Evolutionary conservation across 2,113 vertebrate genomes (phyloP).

Genomic region (Thunnus thynnus): DNA sequence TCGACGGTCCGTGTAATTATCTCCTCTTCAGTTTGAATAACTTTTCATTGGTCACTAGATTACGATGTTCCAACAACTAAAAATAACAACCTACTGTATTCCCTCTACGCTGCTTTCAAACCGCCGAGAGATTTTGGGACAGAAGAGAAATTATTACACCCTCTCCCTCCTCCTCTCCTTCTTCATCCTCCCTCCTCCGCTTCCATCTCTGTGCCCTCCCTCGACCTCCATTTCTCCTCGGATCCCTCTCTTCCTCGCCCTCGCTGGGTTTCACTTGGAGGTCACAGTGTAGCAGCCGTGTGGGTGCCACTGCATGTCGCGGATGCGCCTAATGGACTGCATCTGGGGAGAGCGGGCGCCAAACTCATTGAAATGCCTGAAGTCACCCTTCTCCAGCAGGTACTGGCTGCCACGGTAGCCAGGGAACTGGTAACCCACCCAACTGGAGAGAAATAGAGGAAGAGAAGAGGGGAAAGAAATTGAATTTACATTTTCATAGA

Average conservation of each 20-base stretch:
- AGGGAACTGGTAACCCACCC: constrained; percentile 86
- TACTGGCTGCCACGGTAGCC: constrained; percentile 85
- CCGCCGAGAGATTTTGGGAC: constrained; percentile 22
- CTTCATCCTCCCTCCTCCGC: constrained; percentile 54
- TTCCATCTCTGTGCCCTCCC: constrained; percentile 38
- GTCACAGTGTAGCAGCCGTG: constrained; percentile 81
- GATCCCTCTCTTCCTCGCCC: constrained; percentile 76
- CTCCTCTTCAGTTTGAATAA: constrained; percentile 44
- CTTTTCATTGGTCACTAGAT: constrained; percentile 34
- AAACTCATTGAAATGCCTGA: constrained; percentile 83
- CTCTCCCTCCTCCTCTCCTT: constrained; percentile 68
- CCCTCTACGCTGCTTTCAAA: constrained; percentile 32
- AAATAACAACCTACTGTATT: constrained; percentile 31
- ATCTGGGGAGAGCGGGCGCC: constrained; percentile 81
- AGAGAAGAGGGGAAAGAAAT: neutral
- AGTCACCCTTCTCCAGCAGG: constrained; percentile 83
- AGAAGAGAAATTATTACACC: constrained; percentile 29
- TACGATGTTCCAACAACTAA: constrained; percentile 28
- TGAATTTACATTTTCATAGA: neutral
- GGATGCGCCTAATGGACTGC: constrained; percentile 82
- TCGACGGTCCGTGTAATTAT: neutral
- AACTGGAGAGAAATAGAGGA: constrained; percentile 62
- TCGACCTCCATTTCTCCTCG: constrained; percentile 57
- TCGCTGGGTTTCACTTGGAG: constrained; percentile 77
- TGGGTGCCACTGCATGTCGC: constrained; percentile 84